These are phyloP conservation scores for Melanocharis versteri DNA, from an alignment of 2,113 vertebrate genomes.

Conservation along the genomic window DNA sequence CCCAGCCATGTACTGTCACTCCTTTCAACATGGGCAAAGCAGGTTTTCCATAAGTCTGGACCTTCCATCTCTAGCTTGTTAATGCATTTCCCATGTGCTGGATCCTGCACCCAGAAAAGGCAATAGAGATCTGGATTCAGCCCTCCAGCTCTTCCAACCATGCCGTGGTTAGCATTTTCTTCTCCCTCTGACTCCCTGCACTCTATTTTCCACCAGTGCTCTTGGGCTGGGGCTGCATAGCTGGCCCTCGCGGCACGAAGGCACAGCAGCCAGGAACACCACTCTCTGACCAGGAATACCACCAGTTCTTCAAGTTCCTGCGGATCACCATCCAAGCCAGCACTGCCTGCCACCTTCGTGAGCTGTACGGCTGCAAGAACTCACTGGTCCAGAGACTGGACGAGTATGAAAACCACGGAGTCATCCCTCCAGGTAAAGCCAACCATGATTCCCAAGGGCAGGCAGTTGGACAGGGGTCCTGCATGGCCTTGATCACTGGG, in stretches of 20 bases:
- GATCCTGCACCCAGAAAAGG: not conserved
- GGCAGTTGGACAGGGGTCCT: not conserved
- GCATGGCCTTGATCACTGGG: not conserved
- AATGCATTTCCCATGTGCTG: not conserved
- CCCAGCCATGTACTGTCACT: not conserved
- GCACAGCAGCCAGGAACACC: not conserved
- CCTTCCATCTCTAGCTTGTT: not conserved
- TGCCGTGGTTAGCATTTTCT: not conserved
- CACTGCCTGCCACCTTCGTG: slow-evolving; percentile 6
- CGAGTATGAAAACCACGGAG: slow-evolving; percentile 33
- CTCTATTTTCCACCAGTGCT: slow-evolving; percentile 18
- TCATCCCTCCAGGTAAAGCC: slow-evolving; percentile 48
- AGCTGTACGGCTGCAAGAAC: slow-evolving; percentile 15
- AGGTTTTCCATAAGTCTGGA: not conserved
- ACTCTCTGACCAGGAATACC: slow-evolving; percentile 33
- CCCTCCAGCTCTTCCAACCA: not conserved
- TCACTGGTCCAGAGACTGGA: slow-evolving; percentile 10
- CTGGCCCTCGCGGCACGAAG: fast-evolving
- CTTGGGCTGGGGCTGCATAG: not conserved
- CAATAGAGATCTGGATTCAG: not conserved
- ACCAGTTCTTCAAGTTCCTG: slow-evolving; percentile 31
- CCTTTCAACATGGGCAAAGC: not conserved
- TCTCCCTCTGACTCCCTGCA: not conserved
- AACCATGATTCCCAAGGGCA: not conserved
- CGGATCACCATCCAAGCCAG: not conserved